Conservation (phyloP, 64 coral and sea anemone genomes). For the Hydrozoanthus tunicans region DNA sequence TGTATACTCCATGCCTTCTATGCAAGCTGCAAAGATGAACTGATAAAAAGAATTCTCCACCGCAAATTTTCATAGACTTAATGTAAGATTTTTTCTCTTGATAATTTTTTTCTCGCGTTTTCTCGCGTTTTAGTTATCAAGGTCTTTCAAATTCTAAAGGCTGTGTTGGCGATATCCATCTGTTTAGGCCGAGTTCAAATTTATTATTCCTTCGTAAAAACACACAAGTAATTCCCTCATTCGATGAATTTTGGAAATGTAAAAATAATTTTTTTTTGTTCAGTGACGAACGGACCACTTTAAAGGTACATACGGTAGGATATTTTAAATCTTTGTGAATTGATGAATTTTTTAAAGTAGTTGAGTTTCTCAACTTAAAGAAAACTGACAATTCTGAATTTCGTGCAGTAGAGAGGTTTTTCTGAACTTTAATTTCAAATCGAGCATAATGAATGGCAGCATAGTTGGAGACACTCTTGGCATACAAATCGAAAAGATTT, state of each 20-base stretch:
- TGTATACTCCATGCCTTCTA: neutral
- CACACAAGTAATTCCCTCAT: neutral
- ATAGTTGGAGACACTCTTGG: too few species aligned
- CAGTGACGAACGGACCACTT: neutral
- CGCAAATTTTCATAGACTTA: slow-evolving; percentile 7
- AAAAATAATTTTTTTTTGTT: neutral
- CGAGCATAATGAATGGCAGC: too few species aligned
- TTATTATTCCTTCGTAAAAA: neutral
- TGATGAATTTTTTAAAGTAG: too few species aligned
- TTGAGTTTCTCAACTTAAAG: too few species aligned
- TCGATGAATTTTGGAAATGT: neutral
- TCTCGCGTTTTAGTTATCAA: slow-evolving; percentile 27
- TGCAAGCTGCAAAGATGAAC: neutral
- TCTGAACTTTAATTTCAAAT: too few species aligned
- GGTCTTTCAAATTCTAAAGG: slow-evolving; percentile 1
- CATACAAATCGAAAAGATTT: too few species aligned
- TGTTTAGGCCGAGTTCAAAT: slow-evolving; percentile 17
- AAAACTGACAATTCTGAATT: too few species aligned
- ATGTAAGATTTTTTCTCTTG: slow-evolving; percentile 33
- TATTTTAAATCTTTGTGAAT: too few species aligned
- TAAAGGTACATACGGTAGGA: neutral
- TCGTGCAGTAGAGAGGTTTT: too few species aligned
- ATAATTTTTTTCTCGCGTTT: neutral
- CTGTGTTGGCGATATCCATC: slow-evolving; percentile 32
- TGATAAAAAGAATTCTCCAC: neutral